These are phyloP conservation scores for Phenacoccus solenopsis DNA, from an alignment of 1,140 invertebrate species.

Conservation along the genomic window DNA sequence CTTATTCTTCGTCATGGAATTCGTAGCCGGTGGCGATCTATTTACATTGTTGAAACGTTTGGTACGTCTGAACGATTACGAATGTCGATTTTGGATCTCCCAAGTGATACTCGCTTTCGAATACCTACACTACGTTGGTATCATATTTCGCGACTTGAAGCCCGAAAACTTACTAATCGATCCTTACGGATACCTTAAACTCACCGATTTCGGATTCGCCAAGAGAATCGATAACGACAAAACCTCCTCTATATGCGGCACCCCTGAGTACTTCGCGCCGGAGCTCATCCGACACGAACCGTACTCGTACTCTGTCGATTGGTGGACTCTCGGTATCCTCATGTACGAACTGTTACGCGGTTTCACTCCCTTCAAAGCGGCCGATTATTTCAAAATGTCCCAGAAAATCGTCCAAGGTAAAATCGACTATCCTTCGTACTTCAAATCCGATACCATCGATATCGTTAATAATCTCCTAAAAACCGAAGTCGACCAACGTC, in stretches of 20 bases:
- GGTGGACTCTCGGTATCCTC: slow-evolving; percentile 89
- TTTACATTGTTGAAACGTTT: neutral
- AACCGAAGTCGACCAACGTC: neutral
- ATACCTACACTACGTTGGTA: slow-evolving; percentile 76
- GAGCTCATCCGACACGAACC: slow-evolving; percentile 45
- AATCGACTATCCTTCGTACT: neutral
- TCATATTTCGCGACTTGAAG: slow-evolving; percentile 74
- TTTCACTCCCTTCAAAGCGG: slow-evolving; percentile 67
- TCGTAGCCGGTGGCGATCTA: neutral
- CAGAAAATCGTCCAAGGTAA: slow-evolving; percentile 51
- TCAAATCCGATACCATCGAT: neutral
- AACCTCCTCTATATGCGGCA: neutral
- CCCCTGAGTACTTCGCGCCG: neutral
- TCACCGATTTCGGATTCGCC: slow-evolving; percentile 95
- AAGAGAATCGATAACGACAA: slow-evolving; percentile 58
- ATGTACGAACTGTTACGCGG: slow-evolving; percentile 74
- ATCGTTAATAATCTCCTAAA: neutral
- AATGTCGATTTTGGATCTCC: slow-evolving; percentile 63
- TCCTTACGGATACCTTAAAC: slow-evolving; percentile 84
- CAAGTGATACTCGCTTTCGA: slow-evolving; percentile 90
- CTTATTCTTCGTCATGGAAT: neutral
- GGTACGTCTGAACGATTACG: slow-evolving; percentile 33
- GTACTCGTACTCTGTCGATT: slow-evolving; percentile 91
- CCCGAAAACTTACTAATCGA: slow-evolving; percentile 89
- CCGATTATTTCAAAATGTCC: slow-evolving; percentile 79